phyloP scores from a whole-genome alignment of 2,113 vertebrate species.

The Abramis brama region DNA sequence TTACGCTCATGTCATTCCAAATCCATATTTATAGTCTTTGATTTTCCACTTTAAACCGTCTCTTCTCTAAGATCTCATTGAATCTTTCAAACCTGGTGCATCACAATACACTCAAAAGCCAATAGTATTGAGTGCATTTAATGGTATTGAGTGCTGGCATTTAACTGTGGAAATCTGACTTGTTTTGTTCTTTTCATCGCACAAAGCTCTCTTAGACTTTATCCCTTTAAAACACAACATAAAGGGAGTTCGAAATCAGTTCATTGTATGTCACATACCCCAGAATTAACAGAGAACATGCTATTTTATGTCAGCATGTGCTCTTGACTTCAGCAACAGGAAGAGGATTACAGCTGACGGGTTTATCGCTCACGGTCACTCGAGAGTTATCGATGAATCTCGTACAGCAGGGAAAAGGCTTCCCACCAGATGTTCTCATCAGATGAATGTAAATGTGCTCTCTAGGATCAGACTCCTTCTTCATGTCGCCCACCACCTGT shows the following conservation, averaged over 20 bases:
- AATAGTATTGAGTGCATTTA: neutral
- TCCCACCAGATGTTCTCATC: neutral
- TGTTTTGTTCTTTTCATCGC: neutral
- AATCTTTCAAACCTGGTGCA: too few species aligned
- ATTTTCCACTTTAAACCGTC: neutral
- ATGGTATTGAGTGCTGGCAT: neutral
- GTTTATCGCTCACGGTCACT: conserved; percentile 35
- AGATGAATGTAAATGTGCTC: conserved; percentile 35
- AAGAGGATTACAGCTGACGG: neutral
- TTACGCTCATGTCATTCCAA: neutral
- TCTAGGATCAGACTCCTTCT: neutral
- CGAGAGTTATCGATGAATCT: conserved; percentile 32
- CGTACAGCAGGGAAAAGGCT: neutral
- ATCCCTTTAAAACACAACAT: neutral
- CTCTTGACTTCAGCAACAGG: conserved; percentile 9
- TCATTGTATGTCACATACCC: neutral
- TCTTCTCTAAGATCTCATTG: neutral
- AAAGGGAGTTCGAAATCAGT: neutral
- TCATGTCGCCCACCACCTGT: neutral
- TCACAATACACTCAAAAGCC: neutral
- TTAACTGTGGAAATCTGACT: neutral
- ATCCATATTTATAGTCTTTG: neutral
- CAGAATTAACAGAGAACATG: neutral
- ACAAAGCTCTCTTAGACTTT: neutral
- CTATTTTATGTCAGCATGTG: neutral